Evolutionary conservation across 2,113 vertebrate species (phyloP).

Genomic region (Meriones unguiculatus): DNA sequence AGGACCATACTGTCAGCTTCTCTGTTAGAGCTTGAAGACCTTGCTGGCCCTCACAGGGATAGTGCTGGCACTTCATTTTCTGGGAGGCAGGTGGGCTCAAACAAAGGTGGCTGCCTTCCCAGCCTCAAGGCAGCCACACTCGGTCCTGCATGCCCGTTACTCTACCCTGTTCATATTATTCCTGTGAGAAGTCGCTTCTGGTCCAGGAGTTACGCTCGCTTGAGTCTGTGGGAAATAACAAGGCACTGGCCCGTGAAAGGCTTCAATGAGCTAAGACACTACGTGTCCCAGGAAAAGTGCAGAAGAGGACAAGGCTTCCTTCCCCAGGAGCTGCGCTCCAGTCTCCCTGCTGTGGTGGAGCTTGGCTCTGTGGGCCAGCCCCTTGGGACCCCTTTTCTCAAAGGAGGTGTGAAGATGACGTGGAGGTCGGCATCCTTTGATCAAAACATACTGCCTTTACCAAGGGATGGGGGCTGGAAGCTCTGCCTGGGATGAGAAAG

Average conservation of each 20-base stretch:
- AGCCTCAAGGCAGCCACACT: not conserved
- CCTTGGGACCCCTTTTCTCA: not conserved
- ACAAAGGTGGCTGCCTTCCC: not conserved
- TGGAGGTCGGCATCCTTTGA: not conserved
- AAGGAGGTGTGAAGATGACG: not conserved
- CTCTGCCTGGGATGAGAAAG: not conserved
- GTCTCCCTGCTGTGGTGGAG: not conserved
- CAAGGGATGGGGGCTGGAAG: not conserved
- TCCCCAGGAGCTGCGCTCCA: not conserved
- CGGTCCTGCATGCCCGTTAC: not conserved
- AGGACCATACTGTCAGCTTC: not conserved
- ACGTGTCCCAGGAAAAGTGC: not conserved
- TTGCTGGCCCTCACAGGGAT: not conserved
- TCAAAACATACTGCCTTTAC: not conserved
- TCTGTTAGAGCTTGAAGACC: not conserved
- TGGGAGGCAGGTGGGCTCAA: constrained; percentile 16
- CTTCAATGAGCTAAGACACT: not conserved
- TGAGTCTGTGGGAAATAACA: not conserved
- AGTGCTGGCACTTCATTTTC: not conserved
- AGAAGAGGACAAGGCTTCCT: not conserved
- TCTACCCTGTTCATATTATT: not conserved
- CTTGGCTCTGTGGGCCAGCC: not conserved
- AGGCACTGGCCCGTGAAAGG: not conserved
- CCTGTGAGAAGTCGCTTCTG: constrained; percentile 50
- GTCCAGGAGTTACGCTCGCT: not conserved